Base-by-base conservation (phyloP, 2,113 vertebrate species). In the Lasiurus borealis region DNA sequence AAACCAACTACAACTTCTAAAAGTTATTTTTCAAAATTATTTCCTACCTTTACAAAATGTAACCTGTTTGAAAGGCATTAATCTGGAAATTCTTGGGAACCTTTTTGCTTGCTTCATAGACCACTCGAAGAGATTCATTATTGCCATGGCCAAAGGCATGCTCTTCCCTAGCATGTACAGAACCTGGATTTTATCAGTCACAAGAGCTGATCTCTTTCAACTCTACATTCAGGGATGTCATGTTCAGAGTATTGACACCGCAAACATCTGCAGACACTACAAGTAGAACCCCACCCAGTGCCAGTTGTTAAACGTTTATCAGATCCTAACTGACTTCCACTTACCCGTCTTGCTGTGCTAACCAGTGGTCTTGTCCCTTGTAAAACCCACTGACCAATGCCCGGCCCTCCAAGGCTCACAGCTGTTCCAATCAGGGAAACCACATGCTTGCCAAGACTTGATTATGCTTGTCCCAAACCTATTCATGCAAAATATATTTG, bases 401-500 rank as follows among this genome's bases (percentile, higher is more conserved):
- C 59, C 46, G 0, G 3, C 40, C 4, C 11, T 1, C 44, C 0
- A 10, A 59, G 3, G 4, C 66, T 96, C 72, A 72, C 66, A 82
- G 88, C 76, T 93, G 48, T 91, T 96, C 83, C 57, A 81, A 23
- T 76, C 81, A 73, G 68, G 48, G 81, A 90, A 86, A 46, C 48
- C 1, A 50, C 36, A 27, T 4, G 59, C 81, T 90, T 81, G 78
- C 34, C 69, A 66, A 94, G 81, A 93, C 40, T 90, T 96, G 57
- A 46, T 96, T 90, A 85, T 10, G 18, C 90, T 86, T 81, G 72
- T 96, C 85, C 90, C 40, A 82, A 88, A 96, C 88, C 92, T 95
- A 87, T 81, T 97, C 90, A 78, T 93, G 62, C 92, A 90, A 95
- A 91, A 96, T 85, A 62, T 69, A 94, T 95, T 96, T 96, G 94